phyloP scores from a whole-genome alignment of 2,797 vertebrate genomes.

The Trichosurus vulpecula region DNA sequence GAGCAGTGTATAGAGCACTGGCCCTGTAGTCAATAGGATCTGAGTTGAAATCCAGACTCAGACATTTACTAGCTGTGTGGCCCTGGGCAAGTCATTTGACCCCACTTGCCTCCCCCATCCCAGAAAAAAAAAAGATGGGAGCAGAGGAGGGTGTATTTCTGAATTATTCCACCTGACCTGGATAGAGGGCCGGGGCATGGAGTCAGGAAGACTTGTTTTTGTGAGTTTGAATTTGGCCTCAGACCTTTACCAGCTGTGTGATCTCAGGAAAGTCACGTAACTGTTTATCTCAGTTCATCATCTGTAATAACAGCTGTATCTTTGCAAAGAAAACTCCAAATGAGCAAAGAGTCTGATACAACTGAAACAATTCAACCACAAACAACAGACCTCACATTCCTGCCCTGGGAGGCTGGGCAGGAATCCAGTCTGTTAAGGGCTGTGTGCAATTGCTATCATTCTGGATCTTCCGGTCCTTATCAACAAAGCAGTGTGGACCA shows the following conservation, averaged over 20 bases:
- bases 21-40: background rate
- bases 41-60: background rate
- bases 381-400: conserved; percentile 54
- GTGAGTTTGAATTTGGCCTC: background rate
- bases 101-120: background rate
- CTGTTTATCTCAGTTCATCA: background rate
- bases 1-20: background rate
- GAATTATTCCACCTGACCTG: conserved; percentile 60
- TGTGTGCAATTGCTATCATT: conserved; percentile 86
- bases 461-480: conserved; percentile 84
- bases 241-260: background rate
- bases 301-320: background rate
- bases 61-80: background rate
- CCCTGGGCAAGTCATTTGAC: background rate
- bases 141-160: background rate
- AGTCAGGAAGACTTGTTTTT: background rate
- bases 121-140: background rate
- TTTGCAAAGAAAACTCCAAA: background rate
- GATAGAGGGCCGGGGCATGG: background rate
- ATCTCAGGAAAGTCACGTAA: background rate
- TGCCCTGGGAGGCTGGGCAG: conserved; percentile 78
- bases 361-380: background rate
- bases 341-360: background rate
- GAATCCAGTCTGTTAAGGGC: conserved; percentile 87
- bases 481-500: conserved; percentile 83